Percentiles rank a stretch among this genome's conserved stretches.
phyloP scores from a whole-genome alignment of 2,797 vertebrate genomes.

The Alcedo quadribrachys region DNA sequence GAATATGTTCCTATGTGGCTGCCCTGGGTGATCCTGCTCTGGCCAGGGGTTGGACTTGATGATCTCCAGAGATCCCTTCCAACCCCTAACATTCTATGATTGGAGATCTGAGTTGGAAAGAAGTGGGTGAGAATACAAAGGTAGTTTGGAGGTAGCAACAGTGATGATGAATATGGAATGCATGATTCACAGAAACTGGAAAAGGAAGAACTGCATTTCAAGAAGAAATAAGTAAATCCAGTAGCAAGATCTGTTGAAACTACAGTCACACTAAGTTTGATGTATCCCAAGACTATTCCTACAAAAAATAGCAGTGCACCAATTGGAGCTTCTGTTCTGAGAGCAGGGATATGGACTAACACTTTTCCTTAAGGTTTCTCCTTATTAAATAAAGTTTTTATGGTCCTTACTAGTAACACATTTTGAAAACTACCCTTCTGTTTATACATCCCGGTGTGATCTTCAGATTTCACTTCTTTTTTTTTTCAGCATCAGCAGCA shows the following conservation, averaged over 20 bases:
- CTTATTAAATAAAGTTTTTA: not conserved
- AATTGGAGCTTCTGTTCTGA: not conserved
- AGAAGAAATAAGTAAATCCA: not conserved
- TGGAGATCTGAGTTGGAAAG: not conserved
- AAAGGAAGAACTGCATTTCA: not conserved
- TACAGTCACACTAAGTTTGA: not conserved
- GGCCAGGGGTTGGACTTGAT: too few species aligned
- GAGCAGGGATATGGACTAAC: not conserved
- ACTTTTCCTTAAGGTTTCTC: not conserved
- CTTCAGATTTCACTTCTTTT: not conserved
- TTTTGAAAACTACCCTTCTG: not conserved
- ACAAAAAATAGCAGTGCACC: not conserved
- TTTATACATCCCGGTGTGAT: not conserved
- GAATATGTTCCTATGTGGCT: too few species aligned
- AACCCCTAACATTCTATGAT: too few species aligned
- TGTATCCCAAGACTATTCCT: not conserved
- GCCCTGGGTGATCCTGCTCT: too few species aligned
- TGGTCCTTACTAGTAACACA: not conserved
- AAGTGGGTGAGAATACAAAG: not conserved
- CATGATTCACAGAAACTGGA: rapidly evolving
- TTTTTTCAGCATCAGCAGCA: not conserved
- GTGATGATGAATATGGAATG: not conserved
- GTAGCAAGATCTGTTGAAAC: not conserved
- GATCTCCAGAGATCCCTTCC: too few species aligned
- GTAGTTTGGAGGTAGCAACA: not conserved